phyloP scores from a whole-genome alignment of 2,888 invertebrate species.

The Drosophila mettleri region DNA sequence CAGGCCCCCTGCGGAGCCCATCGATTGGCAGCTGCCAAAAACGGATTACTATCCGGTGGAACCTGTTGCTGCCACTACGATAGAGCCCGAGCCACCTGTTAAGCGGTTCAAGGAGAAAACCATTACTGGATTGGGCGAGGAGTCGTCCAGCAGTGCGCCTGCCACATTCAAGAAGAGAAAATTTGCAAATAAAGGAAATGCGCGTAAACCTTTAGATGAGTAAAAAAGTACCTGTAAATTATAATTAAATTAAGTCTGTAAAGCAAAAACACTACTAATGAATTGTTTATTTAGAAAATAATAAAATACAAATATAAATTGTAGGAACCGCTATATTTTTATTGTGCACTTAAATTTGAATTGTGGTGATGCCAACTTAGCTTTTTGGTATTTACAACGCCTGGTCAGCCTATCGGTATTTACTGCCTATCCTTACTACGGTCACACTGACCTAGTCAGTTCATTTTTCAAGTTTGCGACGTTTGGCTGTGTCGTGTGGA shows the following conservation, averaged over 20 bases:
- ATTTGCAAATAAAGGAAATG: conserved; percentile 82
- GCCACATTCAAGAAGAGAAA: conserved; percentile 84
- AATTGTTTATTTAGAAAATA: not conserved
- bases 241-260: conserved; percentile 8
- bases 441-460: conserved; percentile 39
- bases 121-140: conserved; percentile 71
- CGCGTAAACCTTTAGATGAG: conserved; percentile 81
- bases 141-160: conserved; percentile 50
- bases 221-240: conserved; percentile 21
- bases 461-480: conserved; percentile 42
- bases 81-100: conserved; percentile 76
- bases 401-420: conserved; percentile 28
- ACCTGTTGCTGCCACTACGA: conserved; percentile 70
- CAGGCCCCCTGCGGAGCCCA: conserved; percentile 78
- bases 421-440: not conserved
- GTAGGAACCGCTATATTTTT: too few relatives aligned
- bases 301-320: too few relatives aligned
- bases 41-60: conserved; percentile 79
- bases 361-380: conserved; percentile 29
- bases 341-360: conserved; percentile 1
- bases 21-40: conserved; percentile 91
- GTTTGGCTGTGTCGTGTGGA: conserved; percentile 30
- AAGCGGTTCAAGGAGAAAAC: conserved; percentile 85
- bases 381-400: not conserved
- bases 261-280: not conserved